Evolutionary conservation across 2,888 invertebrate genomes (phyloP).

Genomic region (Orchesellides sinensis): DNA sequence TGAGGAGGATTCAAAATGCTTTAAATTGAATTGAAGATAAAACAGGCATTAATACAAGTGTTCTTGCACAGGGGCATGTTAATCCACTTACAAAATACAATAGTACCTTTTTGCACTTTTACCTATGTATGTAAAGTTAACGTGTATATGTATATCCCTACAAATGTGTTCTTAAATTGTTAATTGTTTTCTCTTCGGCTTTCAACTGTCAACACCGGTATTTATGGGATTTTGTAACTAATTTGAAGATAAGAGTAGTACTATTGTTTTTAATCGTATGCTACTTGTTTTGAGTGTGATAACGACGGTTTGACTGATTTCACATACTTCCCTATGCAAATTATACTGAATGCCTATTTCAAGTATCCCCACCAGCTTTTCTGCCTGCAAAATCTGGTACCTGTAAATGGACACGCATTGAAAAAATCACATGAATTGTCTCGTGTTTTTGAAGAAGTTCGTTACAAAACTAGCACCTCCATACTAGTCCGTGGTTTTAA

Average conservation of each 20-base stretch:
- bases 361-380: not conserved
- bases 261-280: conserved; percentile 23
- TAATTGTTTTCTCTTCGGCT: too few species aligned
- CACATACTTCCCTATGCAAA: conserved; percentile 6
- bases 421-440: conserved; percentile 16
- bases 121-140: too few species aligned
- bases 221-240: conserved; percentile 36
- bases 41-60: too few species aligned
- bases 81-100: too few species aligned
- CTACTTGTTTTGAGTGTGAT: conserved; percentile 30
- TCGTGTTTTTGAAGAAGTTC: conserved; percentile 9
- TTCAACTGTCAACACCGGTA: conserved; percentile 51
- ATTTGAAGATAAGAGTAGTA: conserved; percentile 23
- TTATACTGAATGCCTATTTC: too few species aligned
- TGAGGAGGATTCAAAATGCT: conserved; percentile 7
- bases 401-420: not conserved
- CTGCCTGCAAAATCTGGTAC: not conserved
- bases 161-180: too few species aligned
- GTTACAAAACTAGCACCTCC: not conserved
- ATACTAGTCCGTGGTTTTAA: conserved; percentile 45
- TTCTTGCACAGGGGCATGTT: too few species aligned
- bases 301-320: conserved; percentile 16
- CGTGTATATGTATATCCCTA: too few species aligned
- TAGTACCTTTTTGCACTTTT: too few species aligned
- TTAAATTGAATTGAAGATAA: not conserved